phyloP scores from a whole-genome alignment of 1,140 invertebrate species.

The Muscidifurax raptorellus region DNA sequence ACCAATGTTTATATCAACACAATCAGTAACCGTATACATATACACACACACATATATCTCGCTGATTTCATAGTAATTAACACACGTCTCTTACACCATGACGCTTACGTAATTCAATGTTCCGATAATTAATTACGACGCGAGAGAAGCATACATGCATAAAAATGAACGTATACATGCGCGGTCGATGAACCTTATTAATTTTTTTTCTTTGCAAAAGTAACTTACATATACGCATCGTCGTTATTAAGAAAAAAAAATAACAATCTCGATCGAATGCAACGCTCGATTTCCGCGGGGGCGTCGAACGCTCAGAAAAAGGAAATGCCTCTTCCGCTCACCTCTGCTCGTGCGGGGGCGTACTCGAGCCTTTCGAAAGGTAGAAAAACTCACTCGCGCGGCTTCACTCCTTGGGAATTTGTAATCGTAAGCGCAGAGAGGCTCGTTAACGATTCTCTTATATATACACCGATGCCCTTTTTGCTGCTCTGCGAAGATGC shows the following conservation, averaged over 20 bases:
- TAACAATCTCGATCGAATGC: not conserved
- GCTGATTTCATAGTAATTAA: too few species aligned
- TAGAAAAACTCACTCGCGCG: not conserved
- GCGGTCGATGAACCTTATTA: too few species aligned
- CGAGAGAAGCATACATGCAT: too few species aligned
- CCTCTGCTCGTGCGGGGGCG: not conserved
- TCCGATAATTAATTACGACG: too few species aligned
- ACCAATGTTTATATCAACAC: too few species aligned
- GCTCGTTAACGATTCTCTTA: not conserved
- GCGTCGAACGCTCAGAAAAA: constrained; percentile 25
- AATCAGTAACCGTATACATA: too few species aligned
- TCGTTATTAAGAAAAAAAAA: not conserved
- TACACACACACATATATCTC: too few species aligned
- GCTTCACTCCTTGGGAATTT: not conserved
- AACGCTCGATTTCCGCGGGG: constrained; percentile 27
- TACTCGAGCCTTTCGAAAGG: constrained; percentile 8
- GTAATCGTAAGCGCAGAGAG: constrained; percentile 2
- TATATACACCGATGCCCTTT: not conserved
- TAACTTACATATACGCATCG: too few species aligned
- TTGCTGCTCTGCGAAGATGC: not conserved
- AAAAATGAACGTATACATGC: too few species aligned
- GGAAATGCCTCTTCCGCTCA: constrained; percentile 32
- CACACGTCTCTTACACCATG: too few species aligned
- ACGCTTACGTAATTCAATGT: too few species aligned
- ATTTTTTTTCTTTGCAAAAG: too few species aligned